Conservation (phyloP, 2,888 invertebrate genomes). For the Sesamia inferens region DNA sequence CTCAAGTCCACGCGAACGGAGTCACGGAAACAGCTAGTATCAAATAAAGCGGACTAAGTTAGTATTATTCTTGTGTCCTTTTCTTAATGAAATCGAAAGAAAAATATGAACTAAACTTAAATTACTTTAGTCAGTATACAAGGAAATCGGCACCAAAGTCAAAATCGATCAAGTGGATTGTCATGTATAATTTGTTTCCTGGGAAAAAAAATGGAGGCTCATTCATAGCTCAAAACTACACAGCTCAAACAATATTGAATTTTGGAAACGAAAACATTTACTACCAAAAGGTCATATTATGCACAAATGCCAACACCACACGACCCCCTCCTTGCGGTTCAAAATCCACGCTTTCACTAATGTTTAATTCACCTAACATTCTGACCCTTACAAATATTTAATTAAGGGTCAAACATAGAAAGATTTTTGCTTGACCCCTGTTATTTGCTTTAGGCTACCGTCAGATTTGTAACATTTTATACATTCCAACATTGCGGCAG, state of each 20-base stretch:
- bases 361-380: slow-evolving; percentile 80
- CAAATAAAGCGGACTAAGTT: no score
- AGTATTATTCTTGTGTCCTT: no score
- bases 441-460: slow-evolving; percentile 53
- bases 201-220: neutral
- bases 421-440: slow-evolving; percentile 60
- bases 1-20: no score
- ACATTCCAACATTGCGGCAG: slow-evolving; percentile 46
- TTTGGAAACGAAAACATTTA: slow-evolving; percentile 1
- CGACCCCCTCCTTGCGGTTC: slow-evolving; percentile 30
- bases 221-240: neutral
- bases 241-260: slow-evolving; percentile 3
- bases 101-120: no score
- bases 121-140: no score
- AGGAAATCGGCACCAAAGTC: no score
- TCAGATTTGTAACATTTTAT: slow-evolving; percentile 62
- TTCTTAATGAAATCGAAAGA: no score
- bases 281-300: neutral
- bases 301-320: slow-evolving; percentile 13
- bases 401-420: slow-evolving; percentile 73
- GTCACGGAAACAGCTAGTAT: no score
- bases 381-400: slow-evolving; percentile 81
- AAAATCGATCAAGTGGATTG: neutral
- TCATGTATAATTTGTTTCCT: neutral
- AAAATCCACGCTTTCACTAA: slow-evolving; percentile 65